Conservation (phyloP, 2,113 vertebrate species). For the Syngnathus typhle region DNA sequence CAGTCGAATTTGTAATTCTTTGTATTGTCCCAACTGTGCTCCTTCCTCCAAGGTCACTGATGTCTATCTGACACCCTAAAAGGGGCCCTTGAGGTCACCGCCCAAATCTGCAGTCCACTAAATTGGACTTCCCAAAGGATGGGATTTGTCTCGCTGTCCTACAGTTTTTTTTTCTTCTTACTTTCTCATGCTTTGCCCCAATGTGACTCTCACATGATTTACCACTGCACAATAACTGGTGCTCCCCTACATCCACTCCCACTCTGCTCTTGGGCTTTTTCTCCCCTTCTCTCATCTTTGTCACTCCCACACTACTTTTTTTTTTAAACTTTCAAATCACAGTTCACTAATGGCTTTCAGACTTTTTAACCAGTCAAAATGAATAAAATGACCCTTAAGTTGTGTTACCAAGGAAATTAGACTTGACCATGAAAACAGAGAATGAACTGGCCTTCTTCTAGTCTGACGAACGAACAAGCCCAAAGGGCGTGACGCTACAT, state of each 20-base stretch:
- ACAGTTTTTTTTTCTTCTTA: background rate
- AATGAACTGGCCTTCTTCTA: no score
- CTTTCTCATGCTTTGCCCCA: conserved; percentile 40
- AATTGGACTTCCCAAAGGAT: conserved; percentile 1
- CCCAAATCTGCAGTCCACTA: background rate
- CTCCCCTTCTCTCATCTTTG: conserved; percentile 3
- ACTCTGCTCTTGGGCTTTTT: background rate
- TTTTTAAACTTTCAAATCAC: background rate
- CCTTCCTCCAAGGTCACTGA: background rate
- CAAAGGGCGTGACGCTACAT: conserved; percentile 41
- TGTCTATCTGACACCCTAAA: background rate
- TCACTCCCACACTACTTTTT: background rate
- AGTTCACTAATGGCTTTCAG: background rate
- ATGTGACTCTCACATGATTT: conserved; percentile 68
- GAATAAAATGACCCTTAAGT: no score
- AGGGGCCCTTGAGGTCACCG: background rate
- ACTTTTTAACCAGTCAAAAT: no score
- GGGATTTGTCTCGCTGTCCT: conserved; percentile 20
- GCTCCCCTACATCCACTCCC: conserved; percentile 11
- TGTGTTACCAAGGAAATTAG: no score
- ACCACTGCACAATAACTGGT: conserved; percentile 36
- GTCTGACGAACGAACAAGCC: background rate
- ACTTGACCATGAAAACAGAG: no score
- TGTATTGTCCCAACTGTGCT: background rate
- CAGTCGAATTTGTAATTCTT: background rate